Evolutionary conservation across 2,113 vertebrate species (phyloP), one percentile per base, ranked within the genome.

Genomic region (Psilopsiagon aymara): DNA sequence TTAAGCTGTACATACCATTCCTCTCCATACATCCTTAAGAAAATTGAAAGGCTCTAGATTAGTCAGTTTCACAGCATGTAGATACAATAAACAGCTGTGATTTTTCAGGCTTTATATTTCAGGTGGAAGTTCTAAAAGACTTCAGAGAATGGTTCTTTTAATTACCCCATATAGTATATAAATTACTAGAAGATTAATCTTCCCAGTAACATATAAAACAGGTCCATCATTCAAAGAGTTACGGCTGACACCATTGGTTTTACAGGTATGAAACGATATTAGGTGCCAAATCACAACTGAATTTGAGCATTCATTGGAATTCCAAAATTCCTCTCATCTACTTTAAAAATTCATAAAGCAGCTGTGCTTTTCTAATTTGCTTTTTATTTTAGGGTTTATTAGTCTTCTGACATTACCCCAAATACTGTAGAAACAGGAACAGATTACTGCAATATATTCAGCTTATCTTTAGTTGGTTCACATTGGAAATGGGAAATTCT

Each of bases 321-420:
- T 63, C 21, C 44, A n/a, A 62, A 90, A 85, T 68, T 46, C 71
- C 55, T 62, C 4, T 5, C 41, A 86, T 76, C 33, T 79, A 23
- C 52, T 83, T 82, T 21, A 82, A 68, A 83, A 86, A 83, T 4
- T 8, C 43, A 78, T 35, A 59, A 59, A 35, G 33, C 78, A 89
- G 43, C 46, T 95, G 81, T 89, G 43, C 86, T 75, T 82, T 87
- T 91, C 92, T 87, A 43, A 90, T 71, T 75, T 75, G 2, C 29
- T 70, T 86, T 86, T 86, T 69, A 74, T 84, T 96, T 82, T 85
- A 82, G 74, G 28, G 52, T 71, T 89, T 79, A 43, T 78, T 75
- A 37, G 13, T 68, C 25, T 87, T 89, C 75, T 71, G 41, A 76
- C 59, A 53, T 74, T 70, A 94, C 33, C 31, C 60, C 94, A 94